Evolutionary conservation across 2,888 invertebrate species (phyloP), one percentile per base, ranked within the genome.

Genomic region (Hemithea aestivaria): DNA sequence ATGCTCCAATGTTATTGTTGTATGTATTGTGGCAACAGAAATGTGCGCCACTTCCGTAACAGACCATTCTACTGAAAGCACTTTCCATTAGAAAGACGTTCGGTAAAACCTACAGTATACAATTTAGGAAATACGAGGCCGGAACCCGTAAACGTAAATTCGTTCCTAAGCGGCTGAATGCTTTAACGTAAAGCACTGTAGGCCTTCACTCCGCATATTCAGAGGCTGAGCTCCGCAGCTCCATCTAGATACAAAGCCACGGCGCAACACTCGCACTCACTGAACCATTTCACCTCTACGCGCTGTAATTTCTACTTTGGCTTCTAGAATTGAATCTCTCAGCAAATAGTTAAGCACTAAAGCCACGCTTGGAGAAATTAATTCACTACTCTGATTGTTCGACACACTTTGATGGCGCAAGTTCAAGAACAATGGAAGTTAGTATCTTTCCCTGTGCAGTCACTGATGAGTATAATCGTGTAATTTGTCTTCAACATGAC

Each of bases 121-220:
- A 63, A 62, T 73, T 71, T 64, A 53, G 52, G 43, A 60, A 58
- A 61, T 65, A 65, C 60, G 56, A 58, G 46, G 41, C 56, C 48
- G 61, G 47, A 57, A 63, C 62, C 66, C 66, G 60, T 69, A 66
- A 68, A 66, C 65, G 63, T 70, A 68, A 73, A 72, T 73, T 74
- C 59, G 58, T 62, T 62, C 49, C 49, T 63, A 72, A 74, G 65
- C 67, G 56, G 40, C 50, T 54, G 59, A 64, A 64, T 66, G 58
- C 58, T 66, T 59, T 60, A 62, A 61, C 57, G 54, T 63, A 54
- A 36, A 58, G 49, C 57, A 54, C 48, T 58, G 54, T 66, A 67
- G 67, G 58, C 64, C 53, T 58, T 60, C 62, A 56, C 59, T 55
- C 58, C 62, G 58, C 60, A 66, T 70, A 66, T 67, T 66, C 63